Conservation (phyloP, 2,113 vertebrate species). For the Bathybates hornii region DNA sequence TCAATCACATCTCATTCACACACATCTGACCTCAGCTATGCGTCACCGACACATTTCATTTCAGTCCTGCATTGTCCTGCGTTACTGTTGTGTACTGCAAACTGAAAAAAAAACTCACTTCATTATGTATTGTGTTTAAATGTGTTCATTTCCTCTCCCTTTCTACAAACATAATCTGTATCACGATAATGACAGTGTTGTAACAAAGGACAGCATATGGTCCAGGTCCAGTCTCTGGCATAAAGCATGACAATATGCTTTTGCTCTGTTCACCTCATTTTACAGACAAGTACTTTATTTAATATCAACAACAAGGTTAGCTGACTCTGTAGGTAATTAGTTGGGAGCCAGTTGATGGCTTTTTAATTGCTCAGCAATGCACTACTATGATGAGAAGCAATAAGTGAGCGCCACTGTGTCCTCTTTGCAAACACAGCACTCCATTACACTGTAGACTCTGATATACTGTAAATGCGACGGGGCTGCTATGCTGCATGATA, state of each 20-base stretch:
- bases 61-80: not conserved
- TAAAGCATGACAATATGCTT: slow-evolving; percentile 13
- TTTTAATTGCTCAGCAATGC: slow-evolving; percentile 63
- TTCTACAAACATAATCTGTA: not conserved
- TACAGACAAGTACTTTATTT: slow-evolving; percentile 49
- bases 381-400: slow-evolving; percentile 45
- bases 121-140: not conserved
- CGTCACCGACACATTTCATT: not conserved
- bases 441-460: slow-evolving; percentile 9
- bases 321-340: slow-evolving; percentile 60
- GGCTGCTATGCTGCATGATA: slow-evolving; percentile 16
- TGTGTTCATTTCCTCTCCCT: not conserved
- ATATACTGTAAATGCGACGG: slow-evolving; percentile 30
- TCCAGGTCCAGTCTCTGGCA: slow-evolving; percentile 7
- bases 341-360: slow-evolving; percentile 50
- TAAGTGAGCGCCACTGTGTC: slow-evolving; percentile 26
- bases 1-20: not conserved
- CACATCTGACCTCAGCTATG: not conserved
- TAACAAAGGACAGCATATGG: slow-evolving; percentile 35
- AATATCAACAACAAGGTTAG: slow-evolving; percentile 50
- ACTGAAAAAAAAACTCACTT: not conserved
- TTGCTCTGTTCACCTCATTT: slow-evolving; percentile 43
- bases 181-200: not conserved
- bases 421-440: slow-evolving; percentile 46
- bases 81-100: not conserved